Evolutionary conservation across 1,140 invertebrate genomes (phyloP).

Genomic region (Aphidius ervi): DNA sequence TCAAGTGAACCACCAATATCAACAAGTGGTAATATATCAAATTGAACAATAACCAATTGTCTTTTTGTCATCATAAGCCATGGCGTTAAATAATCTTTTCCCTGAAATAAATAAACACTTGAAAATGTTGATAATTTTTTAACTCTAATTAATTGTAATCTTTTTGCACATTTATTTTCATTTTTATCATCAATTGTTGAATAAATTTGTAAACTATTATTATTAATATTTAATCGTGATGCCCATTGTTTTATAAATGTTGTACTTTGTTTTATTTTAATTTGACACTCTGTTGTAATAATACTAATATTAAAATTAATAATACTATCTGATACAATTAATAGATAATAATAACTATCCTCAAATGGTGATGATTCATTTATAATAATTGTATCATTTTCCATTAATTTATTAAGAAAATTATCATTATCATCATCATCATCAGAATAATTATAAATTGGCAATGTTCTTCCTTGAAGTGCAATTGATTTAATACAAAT

Average conservation of each 20-base stretch:
- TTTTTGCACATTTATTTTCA: conserved; percentile 46
- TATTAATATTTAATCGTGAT: conserved; percentile 8
- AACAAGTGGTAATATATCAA: conserved; percentile 53
- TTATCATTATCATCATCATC: too few relatives aligned
- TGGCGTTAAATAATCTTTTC: conserved; percentile 52
- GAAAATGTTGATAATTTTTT: conserved; percentile 54
- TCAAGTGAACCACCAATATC: conserved; percentile 58
- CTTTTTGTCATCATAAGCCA: conserved; percentile 50
- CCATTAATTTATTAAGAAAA: conserved; percentile 38
- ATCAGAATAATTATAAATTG: conserved; percentile 40
- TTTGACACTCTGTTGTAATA: conserved; percentile 42
- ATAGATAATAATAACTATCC: conserved; percentile 56
- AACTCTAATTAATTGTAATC: conserved; percentile 52
- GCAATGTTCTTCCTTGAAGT: conserved; percentile 46
- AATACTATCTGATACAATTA: conserved; percentile 50
- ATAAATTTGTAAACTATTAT: conserved; percentile 10
- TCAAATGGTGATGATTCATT: conserved; percentile 51
- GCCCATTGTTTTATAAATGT: conserved; percentile 27
- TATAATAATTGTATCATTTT: conserved; percentile 43
- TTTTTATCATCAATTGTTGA: conserved; percentile 11
- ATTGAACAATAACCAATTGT: conserved; percentile 49
- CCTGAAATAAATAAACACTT: conserved; percentile 53
- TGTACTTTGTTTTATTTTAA: conserved; percentile 36
- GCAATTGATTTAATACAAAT: conserved; percentile 48
- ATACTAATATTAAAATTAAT: conserved; percentile 51